A percentile compares a stretch with the other conserved stretches of the same genome.
Conservation (phyloP, 2,797 vertebrate species). For the Arctocebus calabarensis region DNA sequence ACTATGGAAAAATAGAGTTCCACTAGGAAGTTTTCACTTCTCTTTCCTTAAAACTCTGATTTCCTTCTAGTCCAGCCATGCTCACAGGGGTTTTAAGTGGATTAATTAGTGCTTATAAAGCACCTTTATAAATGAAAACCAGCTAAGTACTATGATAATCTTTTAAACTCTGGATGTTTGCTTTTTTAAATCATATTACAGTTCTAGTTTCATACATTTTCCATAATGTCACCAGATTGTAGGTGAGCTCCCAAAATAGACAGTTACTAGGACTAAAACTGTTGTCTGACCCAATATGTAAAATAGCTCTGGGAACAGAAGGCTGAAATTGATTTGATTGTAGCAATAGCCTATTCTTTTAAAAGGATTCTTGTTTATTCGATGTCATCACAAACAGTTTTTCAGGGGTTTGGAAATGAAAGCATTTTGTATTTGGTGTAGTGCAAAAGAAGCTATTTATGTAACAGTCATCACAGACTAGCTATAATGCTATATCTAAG, state of each 20-base stretch:
- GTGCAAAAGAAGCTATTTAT: constrained; percentile 46
- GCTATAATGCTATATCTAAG: constrained; percentile 44
- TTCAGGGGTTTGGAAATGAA: constrained; percentile 63
- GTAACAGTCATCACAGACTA: constrained; percentile 61
- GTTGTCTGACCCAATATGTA: constrained; percentile 71
- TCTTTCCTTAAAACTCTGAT: constrained; percentile 55
- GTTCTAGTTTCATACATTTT: constrained; percentile 69
- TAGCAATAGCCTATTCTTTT: constrained; percentile 50
- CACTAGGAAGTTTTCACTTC: constrained; percentile 51
- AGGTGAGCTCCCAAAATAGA: constrained; percentile 75
- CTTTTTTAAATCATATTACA: constrained; percentile 60
- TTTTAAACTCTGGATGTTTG: constrained; percentile 66
- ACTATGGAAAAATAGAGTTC: constrained; percentile 61
- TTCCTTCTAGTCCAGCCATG: constrained; percentile 42
- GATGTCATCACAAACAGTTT: constrained; percentile 52
- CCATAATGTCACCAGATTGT: constrained; percentile 68
- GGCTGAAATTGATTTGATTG: constrained; percentile 63
- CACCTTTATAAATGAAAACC: constrained; percentile 70
- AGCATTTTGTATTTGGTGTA: constrained; percentile 63
- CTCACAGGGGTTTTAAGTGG: constrained; percentile 28
- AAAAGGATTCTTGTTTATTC: constrained; percentile 66
- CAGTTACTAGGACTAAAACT: constrained; percentile 58
- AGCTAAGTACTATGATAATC: constrained; percentile 64
- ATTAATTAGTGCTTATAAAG: constrained; percentile 74
- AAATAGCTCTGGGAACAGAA: constrained; percentile 65